Percentiles rank a stretch among this genome's conserved stretches.
Conservation (phyloP, 2,888 invertebrate genomes). For the Aproaerema taeniolella region DNA sequence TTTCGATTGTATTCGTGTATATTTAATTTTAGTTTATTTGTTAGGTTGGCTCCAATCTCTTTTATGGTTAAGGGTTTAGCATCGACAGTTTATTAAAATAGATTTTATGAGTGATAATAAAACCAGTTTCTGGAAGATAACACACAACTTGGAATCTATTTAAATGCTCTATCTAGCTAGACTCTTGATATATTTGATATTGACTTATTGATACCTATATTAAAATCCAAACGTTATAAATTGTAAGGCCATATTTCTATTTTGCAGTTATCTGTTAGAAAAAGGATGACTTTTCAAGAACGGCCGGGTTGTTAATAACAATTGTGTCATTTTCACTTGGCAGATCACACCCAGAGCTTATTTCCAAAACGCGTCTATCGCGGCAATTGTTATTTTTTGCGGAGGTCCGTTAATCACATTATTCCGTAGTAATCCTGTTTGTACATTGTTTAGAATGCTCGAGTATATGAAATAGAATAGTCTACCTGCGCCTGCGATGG, state of each 20-base stretch:
- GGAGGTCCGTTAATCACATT: slow-evolving; percentile 53
- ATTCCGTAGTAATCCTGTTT: slow-evolving; percentile 67
- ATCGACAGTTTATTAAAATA: slow-evolving; percentile 71
- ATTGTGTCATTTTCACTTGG: too few species aligned
- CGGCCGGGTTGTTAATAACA: too few species aligned
- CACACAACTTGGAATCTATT: slow-evolving; percentile 39
- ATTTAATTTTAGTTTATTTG: slow-evolving; percentile 77
- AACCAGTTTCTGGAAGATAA: slow-evolving; percentile 50
- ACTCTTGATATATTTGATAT: too few species aligned
- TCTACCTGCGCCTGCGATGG: slow-evolving; percentile 51
- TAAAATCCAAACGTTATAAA: too few species aligned
- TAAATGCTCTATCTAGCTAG: slow-evolving; percentile 24
- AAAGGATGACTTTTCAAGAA: too few species aligned
- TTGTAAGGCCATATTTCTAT: too few species aligned
- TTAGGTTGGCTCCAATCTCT: slow-evolving; percentile 67
- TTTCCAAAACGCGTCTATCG: too few species aligned
- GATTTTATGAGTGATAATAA: slow-evolving; percentile 70
- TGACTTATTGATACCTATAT: too few species aligned
- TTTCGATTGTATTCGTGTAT: slow-evolving; percentile 76
- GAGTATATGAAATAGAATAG: slow-evolving; percentile 34
- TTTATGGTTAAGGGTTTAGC: slow-evolving; percentile 68
- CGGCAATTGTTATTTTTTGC: too few species aligned
- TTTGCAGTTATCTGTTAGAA: too few species aligned
- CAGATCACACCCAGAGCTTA: too few species aligned
- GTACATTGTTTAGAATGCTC: slow-evolving; percentile 64